Conservation (phyloP, 2,888 invertebrate genomes). For the Ophioninae sp. region DNA sequence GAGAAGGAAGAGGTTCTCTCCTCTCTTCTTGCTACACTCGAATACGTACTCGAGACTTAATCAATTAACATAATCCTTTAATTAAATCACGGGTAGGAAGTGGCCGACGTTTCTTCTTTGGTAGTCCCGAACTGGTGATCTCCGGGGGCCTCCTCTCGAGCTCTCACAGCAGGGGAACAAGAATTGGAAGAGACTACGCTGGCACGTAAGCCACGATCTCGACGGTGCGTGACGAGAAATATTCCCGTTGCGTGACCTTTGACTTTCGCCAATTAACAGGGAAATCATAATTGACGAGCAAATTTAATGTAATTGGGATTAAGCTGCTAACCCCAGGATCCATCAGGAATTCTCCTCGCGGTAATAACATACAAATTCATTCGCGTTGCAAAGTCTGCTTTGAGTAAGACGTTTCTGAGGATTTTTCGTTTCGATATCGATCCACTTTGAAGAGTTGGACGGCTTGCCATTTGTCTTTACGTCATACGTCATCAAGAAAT, state of each 20-base stretch:
- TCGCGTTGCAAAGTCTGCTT: not conserved
- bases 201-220: constrained; percentile 33
- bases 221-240: constrained; percentile 30
- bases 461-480: not conserved
- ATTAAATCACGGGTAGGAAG: constrained; percentile 70
- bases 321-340: constrained; percentile 32
- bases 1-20: constrained; percentile 1
- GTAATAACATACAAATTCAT: constrained; percentile 24
- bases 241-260: constrained; percentile 47
- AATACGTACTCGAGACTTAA: constrained; percentile 63
- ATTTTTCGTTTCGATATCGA: not conserved
- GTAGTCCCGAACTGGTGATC: constrained; percentile 54
- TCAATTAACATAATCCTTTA: constrained; percentile 72
- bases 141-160: not conserved
- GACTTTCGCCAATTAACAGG: constrained; percentile 54
- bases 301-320: constrained; percentile 52
- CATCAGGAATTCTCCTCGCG: constrained; percentile 9
- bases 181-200: constrained; percentile 40
- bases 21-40: constrained; percentile 10
- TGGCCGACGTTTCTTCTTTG: constrained; percentile 61
- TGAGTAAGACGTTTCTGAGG: not conserved
- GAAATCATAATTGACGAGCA: constrained; percentile 54
- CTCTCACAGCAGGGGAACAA: constrained; percentile 29
- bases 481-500: constrained; percentile 22
- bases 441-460: not conserved